Conservation (phyloP, 2,113 vertebrate genomes). For the Dipodomys ordii region DNA sequence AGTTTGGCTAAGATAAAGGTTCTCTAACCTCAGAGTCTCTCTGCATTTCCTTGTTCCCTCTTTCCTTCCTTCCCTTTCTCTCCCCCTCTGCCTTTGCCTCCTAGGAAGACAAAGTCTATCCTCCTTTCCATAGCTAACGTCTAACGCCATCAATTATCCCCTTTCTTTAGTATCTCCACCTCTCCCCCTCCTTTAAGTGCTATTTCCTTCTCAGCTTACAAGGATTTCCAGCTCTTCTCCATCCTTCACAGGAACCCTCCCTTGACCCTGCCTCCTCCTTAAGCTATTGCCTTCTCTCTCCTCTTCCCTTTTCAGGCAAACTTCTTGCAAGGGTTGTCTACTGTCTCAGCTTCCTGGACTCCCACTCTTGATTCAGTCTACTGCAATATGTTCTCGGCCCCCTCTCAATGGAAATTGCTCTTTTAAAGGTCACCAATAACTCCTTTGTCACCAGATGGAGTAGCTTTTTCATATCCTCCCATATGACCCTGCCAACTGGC, state of each 20-base stretch:
- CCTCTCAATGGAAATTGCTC: neutral
- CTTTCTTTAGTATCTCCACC: constrained; percentile 41
- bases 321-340: constrained; percentile 27
- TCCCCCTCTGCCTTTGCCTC: constrained; percentile 48
- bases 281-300: constrained; percentile 34
- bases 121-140: constrained; percentile 48
- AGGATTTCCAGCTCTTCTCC: constrained; percentile 43
- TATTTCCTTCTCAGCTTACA: constrained; percentile 53
- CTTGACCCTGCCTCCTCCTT: constrained; percentile 60
- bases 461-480: constrained; percentile 19
- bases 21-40: constrained; percentile 30
- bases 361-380: constrained; percentile 1
- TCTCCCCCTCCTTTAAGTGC: constrained; percentile 14
- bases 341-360: neutral
- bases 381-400: neutral
- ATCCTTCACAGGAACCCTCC: constrained; percentile 58
- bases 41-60: neutral
- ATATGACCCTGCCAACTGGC: constrained; percentile 24
- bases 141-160: constrained; percentile 69
- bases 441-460: constrained; percentile 37
- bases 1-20: constrained; percentile 48
- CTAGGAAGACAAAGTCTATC: constrained; percentile 29
- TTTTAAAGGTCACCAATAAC: constrained; percentile 27
- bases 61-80: neutral
- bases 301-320: constrained; percentile 44